Base-by-base conservation (phyloP, 2,113 vertebrate genomes). In the Oophaga pumilio region DNA sequence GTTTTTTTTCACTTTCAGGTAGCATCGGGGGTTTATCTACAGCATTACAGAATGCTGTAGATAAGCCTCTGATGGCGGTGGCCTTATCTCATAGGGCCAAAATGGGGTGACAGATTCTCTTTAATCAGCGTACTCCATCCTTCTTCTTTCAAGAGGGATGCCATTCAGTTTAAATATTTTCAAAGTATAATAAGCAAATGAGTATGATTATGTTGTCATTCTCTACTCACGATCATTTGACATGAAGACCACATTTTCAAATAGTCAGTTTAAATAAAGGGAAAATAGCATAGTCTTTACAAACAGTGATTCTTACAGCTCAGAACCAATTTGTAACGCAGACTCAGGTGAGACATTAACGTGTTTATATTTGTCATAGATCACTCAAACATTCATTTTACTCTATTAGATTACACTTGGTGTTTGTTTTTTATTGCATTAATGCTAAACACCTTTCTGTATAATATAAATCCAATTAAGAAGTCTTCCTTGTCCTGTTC, bases 171-270 rank as follows among this genome's bases (percentile, higher is more conserved):
- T 82, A 68, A 81, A 73, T 13, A 87, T 87, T 87, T 81, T 10
- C 14, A 74, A 82, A 82, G 56, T 50, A 64, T 87, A 52, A 87
- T 82, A 82, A 82, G 68, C 26, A 82, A 60, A 87, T 64, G 33
- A 82, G 71, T 87, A 81, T 71, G 68, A 82, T 74, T 87, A 87
- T 82, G 53, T 74, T 82, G 78, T 87, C 86, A 74, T 82, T 82
- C 79, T 74, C 22, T 52, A n/a, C 22, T 57, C 49, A 56, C 1
- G 0, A 79, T 68, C 53, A n/a, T 33, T 87, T 81, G 26, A 20
- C 28, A 28, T 62, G 20, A 62, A 76, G 69, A 49, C 33, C 71
- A 43, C 33, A 76, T 50, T 85, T 85, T 43, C 18, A 71, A 60
- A 60, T 43, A 60, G 53, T 11, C 69, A 60, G 49, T 76, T 60